Evolutionary conservation across 2,888 invertebrate species (phyloP).

Genomic region (Tholera decimalis): DNA sequence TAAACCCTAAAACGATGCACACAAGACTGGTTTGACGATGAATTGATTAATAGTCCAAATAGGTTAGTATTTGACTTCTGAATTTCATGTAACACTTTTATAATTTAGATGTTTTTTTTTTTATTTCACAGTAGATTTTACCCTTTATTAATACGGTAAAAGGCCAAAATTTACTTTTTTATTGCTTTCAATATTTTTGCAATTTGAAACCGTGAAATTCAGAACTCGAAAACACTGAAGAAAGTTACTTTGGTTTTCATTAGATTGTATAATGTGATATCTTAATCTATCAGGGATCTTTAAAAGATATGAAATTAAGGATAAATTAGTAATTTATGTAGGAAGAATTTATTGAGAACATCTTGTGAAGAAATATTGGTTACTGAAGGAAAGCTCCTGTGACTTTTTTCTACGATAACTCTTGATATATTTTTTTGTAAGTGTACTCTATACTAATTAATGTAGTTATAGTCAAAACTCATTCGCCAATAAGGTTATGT

Average conservation of each 20-base stretch:
- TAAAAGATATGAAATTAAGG: conserved; percentile 16
- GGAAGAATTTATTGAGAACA: conserved; percentile 29
- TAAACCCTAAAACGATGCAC: conserved; percentile 65
- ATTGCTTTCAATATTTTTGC: neutral
- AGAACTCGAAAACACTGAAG: conserved; percentile 42
- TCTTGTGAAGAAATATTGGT: conserved; percentile 8
- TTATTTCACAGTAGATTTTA: conserved; percentile 32
- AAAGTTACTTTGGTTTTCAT: conserved; percentile 54
- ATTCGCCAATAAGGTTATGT: conserved; percentile 63
- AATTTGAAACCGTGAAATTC: conserved; percentile 46
- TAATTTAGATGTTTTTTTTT: neutral
- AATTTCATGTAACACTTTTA: conserved; percentile 47
- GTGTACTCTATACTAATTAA: conserved; percentile 46
- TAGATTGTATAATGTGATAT: conserved; percentile 39
- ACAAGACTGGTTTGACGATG: conserved; percentile 60
- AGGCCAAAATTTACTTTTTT: conserved; percentile 42
- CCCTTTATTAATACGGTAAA: conserved; percentile 43
- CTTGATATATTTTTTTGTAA: conserved; percentile 32
- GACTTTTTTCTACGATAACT: conserved; percentile 51
- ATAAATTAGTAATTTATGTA: conserved; percentile 10
- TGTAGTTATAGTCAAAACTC: conserved; percentile 63
- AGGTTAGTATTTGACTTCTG: conserved; percentile 50
- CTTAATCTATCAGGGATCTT: conserved; percentile 47
- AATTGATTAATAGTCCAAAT: conserved; percentile 59
- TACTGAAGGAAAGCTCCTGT: conserved; percentile 39